Evolutionary conservation across 2,797 vertebrate genomes (phyloP).

Genomic region (Gobio occitaniae): DNA sequence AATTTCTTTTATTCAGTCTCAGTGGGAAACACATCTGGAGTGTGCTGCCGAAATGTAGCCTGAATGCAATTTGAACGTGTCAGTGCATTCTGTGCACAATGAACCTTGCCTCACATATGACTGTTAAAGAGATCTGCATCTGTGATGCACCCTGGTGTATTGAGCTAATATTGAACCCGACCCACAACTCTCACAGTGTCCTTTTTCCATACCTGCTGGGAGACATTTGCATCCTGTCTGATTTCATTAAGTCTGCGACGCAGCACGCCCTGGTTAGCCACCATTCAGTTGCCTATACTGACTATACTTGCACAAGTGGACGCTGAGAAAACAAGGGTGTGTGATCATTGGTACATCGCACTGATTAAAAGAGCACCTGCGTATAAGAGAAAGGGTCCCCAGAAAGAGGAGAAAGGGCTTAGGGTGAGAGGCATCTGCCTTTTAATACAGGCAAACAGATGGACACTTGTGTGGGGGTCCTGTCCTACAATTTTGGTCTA

Average conservation of each 20-base stretch:
- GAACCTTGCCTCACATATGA: slow-evolving; percentile 8
- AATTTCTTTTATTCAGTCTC: slow-evolving; percentile 9
- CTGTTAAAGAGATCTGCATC: slow-evolving; percentile 21
- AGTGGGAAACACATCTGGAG: slow-evolving; percentile 29
- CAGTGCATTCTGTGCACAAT: slow-evolving; percentile 22
- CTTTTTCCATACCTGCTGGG: slow-evolving; percentile 61
- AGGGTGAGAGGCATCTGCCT: slow-evolving; percentile 79
- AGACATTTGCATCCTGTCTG: slow-evolving; percentile 70
- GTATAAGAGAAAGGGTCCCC: slow-evolving; percentile 64
- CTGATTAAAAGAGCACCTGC: slow-evolving; percentile 77
- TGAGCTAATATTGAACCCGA: slow-evolving; percentile 49
- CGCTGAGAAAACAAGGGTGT: slow-evolving; percentile 54
- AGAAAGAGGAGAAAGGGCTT: slow-evolving; percentile 68
- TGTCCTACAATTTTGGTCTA: slow-evolving; percentile 61
- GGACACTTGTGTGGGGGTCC: slow-evolving; percentile 67
- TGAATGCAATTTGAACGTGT: slow-evolving; percentile 14
- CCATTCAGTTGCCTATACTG: slow-evolving; percentile 38
- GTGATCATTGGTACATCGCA: slow-evolving; percentile 61
- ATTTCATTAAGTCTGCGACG: slow-evolving; percentile 70
- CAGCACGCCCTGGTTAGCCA: slow-evolving; percentile 60
- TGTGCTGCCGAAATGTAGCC: not conserved
- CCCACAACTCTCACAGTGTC: slow-evolving; percentile 52
- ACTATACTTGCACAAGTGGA: slow-evolving; percentile 55
- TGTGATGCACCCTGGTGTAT: not conserved
- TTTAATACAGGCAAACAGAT: slow-evolving; percentile 74